Conservation (phyloP, 35 echinoderm and acorn worm genomes). For the Patiria miniata region DNA sequence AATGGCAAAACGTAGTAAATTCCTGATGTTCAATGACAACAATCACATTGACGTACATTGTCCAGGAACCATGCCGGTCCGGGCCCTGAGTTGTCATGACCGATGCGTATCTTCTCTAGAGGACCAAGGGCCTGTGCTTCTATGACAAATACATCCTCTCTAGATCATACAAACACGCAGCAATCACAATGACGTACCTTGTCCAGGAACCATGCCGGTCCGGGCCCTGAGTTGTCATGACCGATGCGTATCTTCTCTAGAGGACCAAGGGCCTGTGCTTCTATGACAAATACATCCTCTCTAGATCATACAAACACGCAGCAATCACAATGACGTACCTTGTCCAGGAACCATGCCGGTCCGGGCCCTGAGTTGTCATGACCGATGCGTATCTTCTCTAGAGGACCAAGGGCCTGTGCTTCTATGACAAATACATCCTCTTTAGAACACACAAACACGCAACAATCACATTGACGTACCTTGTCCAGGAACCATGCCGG, state of each 20-base stretch:
- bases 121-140: slow-evolving; percentile 70
- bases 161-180: slow-evolving; percentile 28
- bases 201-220: slow-evolving; percentile 85
- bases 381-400: slow-evolving; percentile 89
- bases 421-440: slow-evolving; percentile 89
- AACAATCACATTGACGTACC: slow-evolving; percentile 18
- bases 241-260: slow-evolving; percentile 87
- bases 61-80: slow-evolving; percentile 89
- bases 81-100: slow-evolving; percentile 89
- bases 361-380: slow-evolving; percentile 91
- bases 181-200: slow-evolving; percentile 49
- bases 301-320: slow-evolving; percentile 42
- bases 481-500: slow-evolving; percentile 89
- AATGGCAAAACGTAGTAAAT: no score
- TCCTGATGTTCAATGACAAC: no score
- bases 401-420: slow-evolving; percentile 57
- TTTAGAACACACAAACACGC: slow-evolving; percentile 42
- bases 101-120: slow-evolving; percentile 83
- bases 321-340: slow-evolving; percentile 39
- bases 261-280: slow-evolving; percentile 65
- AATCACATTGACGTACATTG: slow-evolving; percentile 47
- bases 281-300: slow-evolving; percentile 85
- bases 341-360: slow-evolving; percentile 85
- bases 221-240: slow-evolving; percentile 91
- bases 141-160: slow-evolving; percentile 87